Percentiles rank a stretch among this genome's conserved stretches.
These are phyloP conservation scores for Lophotis ruficrista DNA, from an alignment of 2,113 vertebrate genomes.

Conservation along the genomic window DNA sequence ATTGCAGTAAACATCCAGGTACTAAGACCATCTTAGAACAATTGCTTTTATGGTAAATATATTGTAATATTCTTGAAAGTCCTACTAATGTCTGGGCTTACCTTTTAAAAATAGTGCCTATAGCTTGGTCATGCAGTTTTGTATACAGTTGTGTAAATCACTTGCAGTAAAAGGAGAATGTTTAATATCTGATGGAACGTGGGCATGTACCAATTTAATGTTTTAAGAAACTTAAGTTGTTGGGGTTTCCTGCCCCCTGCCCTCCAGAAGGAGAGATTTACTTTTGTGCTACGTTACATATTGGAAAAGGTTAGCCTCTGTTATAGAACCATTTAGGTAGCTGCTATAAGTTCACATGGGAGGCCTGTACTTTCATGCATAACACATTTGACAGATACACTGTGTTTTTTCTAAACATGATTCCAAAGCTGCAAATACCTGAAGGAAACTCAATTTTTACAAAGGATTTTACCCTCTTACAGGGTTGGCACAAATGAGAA, in stretches of 20 bases:
- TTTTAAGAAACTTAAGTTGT: background rate
- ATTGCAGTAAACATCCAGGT: background rate
- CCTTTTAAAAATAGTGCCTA: background rate
- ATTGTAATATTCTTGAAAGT: background rate
- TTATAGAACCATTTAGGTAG: background rate
- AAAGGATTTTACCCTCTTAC: background rate
- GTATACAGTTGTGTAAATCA: background rate
- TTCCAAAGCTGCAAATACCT: background rate
- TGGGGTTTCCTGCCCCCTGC: background rate
- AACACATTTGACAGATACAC: background rate
- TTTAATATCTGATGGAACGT: background rate
- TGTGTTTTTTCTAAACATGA: background rate
- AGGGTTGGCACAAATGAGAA: background rate
- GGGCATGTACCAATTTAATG: background rate
- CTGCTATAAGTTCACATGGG: background rate
- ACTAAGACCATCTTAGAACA: background rate
- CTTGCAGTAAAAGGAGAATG: background rate
- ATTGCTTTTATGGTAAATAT: background rate
- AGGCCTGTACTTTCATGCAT: background rate
- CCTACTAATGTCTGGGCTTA: background rate
- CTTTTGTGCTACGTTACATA: background rate
- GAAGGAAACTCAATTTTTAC: background rate
- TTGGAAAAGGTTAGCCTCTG: background rate
- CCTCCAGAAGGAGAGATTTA: background rate
- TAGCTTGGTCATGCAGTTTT: background rate